Conservation (phyloP, 37 sponge, comb jelly and placozoan species). For the Cladorhizidae sp. region DNA sequence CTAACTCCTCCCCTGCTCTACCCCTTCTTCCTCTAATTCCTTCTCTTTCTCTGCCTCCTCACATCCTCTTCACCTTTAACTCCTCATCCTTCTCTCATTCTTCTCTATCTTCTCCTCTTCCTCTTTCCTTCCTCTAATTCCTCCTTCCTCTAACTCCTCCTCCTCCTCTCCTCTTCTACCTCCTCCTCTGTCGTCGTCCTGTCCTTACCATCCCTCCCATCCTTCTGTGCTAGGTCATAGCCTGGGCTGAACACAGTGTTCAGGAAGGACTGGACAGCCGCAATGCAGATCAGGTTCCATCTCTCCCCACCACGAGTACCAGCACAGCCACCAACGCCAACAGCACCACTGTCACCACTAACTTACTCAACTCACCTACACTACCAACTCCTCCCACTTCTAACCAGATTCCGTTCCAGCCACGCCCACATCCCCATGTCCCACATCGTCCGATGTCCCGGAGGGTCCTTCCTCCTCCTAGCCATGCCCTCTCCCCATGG, state of each 20-base stretch:
- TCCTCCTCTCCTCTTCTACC: too few species aligned
- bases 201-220: too few species aligned
- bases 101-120: too few species aligned
- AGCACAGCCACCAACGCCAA: not conserved
- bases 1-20: too few species aligned
- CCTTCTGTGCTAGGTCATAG: slow-evolving; percentile 35
- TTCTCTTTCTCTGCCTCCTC: too few species aligned
- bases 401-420: slow-evolving; percentile 33
- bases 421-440: slow-evolving; percentile 49
- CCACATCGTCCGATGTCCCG: slow-evolving; percentile 27
- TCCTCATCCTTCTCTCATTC: too few species aligned
- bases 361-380: not conserved
- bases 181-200: too few species aligned
- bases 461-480: slow-evolving; percentile 16
- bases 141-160: too few species aligned
- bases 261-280: not conserved
- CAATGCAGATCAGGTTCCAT: too few species aligned
- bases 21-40: too few species aligned
- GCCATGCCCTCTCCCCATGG: slow-evolving; percentile 51
- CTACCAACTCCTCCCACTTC: slow-evolving; percentile 2
- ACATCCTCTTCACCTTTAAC: too few species aligned
- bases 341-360: not conserved
- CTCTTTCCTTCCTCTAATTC: too few species aligned
- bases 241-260: slow-evolving; percentile 47
- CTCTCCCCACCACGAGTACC: not conserved